A percentile compares a stretch with the other conserved stretches of the same genome.
Evolutionary conservation across 2,113 vertebrate species (phyloP).

Genomic region (Callorhinus ursinus): DNA sequence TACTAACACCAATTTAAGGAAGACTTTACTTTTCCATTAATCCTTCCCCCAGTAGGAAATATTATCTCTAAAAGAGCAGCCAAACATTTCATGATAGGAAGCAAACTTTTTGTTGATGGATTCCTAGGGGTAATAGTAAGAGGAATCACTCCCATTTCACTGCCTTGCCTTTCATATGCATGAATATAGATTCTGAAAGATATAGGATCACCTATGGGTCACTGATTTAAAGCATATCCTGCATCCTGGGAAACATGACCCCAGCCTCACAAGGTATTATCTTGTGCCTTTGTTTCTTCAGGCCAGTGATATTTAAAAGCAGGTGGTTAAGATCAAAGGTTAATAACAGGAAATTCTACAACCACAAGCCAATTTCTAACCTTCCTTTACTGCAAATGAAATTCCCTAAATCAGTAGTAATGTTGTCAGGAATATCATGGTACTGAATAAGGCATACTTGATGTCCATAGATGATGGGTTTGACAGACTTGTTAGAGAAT

Average conservation of each 20-base stretch:
- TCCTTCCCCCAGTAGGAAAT: background rate
- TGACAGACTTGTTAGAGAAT: background rate
- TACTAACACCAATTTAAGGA: background rate
- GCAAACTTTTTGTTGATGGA: background rate
- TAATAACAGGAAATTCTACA: background rate
- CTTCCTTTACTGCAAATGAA: background rate
- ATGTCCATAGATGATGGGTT: background rate
- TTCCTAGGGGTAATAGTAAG: background rate
- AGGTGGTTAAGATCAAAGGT: background rate
- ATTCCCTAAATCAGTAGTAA: background rate
- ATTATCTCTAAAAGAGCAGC: background rate
- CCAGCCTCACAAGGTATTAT: background rate
- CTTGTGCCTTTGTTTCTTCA: background rate
- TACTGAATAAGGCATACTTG: background rate
- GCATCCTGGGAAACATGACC: background rate
- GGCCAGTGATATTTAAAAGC: background rate
- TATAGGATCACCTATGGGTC: background rate
- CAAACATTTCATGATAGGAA: background rate
- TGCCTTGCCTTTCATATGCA: background rate
- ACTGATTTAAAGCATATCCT: background rate
- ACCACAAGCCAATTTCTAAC: background rate
- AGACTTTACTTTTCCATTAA: background rate
- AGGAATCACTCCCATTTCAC: background rate
- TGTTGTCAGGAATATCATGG: fast-evolving
- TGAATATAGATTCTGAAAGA: background rate